Evolutionary conservation across 2,888 invertebrate species (phyloP).

Genomic region (Exephanes ischioxanthus): DNA sequence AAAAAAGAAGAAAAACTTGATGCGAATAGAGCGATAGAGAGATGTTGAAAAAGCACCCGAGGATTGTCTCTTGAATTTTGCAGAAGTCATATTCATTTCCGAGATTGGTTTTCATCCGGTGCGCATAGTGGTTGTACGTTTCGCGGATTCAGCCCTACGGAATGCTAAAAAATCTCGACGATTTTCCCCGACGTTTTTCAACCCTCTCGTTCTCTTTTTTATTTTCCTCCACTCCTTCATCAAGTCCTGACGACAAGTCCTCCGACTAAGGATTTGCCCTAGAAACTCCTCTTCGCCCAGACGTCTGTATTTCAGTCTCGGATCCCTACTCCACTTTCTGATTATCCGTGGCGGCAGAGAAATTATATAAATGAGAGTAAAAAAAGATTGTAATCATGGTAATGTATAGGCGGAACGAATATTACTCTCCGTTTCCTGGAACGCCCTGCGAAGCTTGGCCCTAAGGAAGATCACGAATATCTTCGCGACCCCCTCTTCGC

Average conservation of each 20-base stretch:
- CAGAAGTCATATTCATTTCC: slow-evolving; percentile 76
- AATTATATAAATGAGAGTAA: not conserved
- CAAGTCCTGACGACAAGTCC: not conserved
- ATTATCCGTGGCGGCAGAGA: slow-evolving; percentile 32
- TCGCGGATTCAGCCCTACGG: slow-evolving; percentile 27
- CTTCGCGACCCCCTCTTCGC: too few relatives aligned
- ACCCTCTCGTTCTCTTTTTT: slow-evolving; percentile 28
- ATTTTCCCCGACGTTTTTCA: slow-evolving; percentile 48
- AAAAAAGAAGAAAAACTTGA: slow-evolving; percentile 54
- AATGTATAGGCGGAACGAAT: slow-evolving; percentile 14
- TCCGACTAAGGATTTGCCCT: slow-evolving; percentile 22
- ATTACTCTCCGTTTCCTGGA: too few relatives aligned
- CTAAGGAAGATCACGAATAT: too few relatives aligned
- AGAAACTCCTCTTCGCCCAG: slow-evolving; percentile 3
- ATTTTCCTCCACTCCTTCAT: slow-evolving; percentile 9
- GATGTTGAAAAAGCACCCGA: slow-evolving; percentile 59
- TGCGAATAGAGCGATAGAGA: slow-evolving; percentile 37
- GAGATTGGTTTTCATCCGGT: slow-evolving; percentile 73
- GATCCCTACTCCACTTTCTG: slow-evolving; percentile 27
- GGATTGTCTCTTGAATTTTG: slow-evolving; percentile 73
- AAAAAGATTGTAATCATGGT: slow-evolving; percentile 15
- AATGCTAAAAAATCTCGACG: slow-evolving; percentile 35
- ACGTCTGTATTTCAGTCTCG: not conserved
- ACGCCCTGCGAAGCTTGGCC: too few relatives aligned
- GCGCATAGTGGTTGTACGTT: slow-evolving; percentile 42